Conservation (phyloP, 2,888 invertebrate species). For the Chironomus tentans region DNA sequence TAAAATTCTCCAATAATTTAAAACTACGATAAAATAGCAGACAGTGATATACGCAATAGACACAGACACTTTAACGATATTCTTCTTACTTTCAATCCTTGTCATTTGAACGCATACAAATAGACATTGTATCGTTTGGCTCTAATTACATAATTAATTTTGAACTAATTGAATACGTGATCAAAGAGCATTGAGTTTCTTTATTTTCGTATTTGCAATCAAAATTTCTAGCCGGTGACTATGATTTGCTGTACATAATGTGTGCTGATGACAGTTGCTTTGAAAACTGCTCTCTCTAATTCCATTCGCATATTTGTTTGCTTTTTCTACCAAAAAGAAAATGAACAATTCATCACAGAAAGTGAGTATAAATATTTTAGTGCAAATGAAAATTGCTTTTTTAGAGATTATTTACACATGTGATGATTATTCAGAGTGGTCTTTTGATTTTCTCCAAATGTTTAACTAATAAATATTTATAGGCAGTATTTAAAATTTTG, state of each 20-base stretch:
- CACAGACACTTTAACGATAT: not conserved
- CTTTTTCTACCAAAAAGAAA: not conserved
- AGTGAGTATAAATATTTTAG: not conserved
- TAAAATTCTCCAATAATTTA: no score
- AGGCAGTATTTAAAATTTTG: no score
- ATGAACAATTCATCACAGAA: not conserved
- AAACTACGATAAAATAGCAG: no score
- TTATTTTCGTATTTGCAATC: not conserved
- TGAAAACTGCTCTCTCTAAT: not conserved
- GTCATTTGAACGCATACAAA: not conserved
- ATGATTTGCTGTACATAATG: not conserved
- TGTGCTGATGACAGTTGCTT: not conserved
- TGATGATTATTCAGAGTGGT: no score
- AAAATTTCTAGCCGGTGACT: not conserved
- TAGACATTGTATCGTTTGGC: not conserved
- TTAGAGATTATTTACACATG: not conserved
- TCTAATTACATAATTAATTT: constrained; percentile 24
- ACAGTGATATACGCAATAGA: no score
- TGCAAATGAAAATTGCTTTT: not conserved
- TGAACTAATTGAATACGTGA: constrained; percentile 20
- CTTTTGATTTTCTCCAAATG: no score
- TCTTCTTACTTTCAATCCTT: not conserved
- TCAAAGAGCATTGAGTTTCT: constrained; percentile 1
- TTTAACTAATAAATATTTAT: no score
- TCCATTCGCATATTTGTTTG: not conserved